phyloP scores from a whole-genome alignment of 2,888 invertebrate species.

The Gari tellinella region DNA sequence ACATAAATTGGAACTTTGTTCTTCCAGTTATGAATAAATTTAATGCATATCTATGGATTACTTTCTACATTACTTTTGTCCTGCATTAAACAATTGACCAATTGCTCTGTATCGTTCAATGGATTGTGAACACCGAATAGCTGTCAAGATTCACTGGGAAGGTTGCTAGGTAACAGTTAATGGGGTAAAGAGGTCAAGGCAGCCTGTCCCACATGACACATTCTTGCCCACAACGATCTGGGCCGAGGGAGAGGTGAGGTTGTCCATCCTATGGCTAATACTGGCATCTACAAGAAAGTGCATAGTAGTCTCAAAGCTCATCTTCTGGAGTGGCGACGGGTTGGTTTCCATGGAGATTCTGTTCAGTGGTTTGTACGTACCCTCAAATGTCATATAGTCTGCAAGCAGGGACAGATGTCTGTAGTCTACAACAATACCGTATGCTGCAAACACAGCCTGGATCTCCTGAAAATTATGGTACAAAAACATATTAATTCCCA shows the following conservation, averaged over 20 bases:
- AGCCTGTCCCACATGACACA: constrained; percentile 92
- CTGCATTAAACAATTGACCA: too few species aligned
- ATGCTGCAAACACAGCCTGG: constrained; percentile 97
- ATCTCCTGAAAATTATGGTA: constrained; percentile 88
- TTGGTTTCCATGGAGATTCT: constrained; percentile 95
- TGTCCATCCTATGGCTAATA: constrained; percentile 89
- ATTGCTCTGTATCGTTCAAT: too few species aligned
- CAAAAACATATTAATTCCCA: too few species aligned
- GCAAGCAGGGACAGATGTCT: constrained; percentile 96
- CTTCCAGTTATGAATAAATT: too few species aligned
- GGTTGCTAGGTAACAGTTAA: constrained; percentile 2
- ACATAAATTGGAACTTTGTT: too few species aligned
- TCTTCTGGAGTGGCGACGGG: constrained; percentile 98
- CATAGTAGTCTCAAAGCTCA: constrained; percentile 98
- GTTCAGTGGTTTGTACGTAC: constrained; percentile 94
- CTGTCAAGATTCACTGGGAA: too few species aligned
- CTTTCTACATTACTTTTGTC: too few species aligned
- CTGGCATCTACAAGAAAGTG: constrained; percentile 93
- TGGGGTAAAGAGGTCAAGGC: constrained; percentile 86
- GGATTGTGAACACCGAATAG: too few species aligned
- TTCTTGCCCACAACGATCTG: constrained; percentile 94
- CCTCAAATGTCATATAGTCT: constrained; percentile 99
- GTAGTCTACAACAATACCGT: constrained; percentile 97
- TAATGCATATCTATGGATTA: too few species aligned
- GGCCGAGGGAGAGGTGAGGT: constrained; percentile 93